These are phyloP conservation scores for Latheticus oryzae DNA, from an alignment of 2,888 invertebrate species.

Conservation along the genomic window DNA sequence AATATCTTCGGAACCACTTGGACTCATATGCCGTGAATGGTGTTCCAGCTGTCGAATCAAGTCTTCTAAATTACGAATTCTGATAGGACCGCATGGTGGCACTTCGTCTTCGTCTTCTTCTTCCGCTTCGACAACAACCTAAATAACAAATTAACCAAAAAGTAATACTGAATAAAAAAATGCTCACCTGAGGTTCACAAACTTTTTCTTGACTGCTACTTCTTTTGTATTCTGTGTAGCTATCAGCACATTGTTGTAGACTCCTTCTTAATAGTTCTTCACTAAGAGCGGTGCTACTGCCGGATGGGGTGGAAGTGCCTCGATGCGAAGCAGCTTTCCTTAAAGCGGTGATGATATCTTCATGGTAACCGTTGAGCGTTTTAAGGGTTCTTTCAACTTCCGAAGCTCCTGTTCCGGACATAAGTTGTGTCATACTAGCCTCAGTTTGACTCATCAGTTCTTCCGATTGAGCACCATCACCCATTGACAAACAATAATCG, in stretches of 20 bases:
- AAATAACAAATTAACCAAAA: conserved; percentile 13
- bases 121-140: conserved; percentile 67
- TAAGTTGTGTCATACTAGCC: conserved; percentile 72
- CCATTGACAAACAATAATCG: conserved; percentile 80
- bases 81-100: conserved; percentile 83
- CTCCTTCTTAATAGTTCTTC: conserved; percentile 78
- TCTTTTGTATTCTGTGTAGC: conserved; percentile 75
- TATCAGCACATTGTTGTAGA: conserved; percentile 72
- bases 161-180: conserved; percentile 1
- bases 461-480: conserved; percentile 74
- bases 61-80: conserved; percentile 92
- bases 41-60: conserved; percentile 89
- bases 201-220: conserved; percentile 76
- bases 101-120: conserved; percentile 81
- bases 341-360: conserved; percentile 90
- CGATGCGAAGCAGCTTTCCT: conserved; percentile 83
- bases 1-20: conserved; percentile 91
- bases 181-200: conserved; percentile 74
- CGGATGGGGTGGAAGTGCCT: conserved; percentile 70
- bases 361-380: conserved; percentile 92
- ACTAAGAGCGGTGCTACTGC: conserved; percentile 74
- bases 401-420: conserved; percentile 71
- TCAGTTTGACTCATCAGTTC: conserved; percentile 65
- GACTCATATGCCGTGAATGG: conserved; percentile 90
- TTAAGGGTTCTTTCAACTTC: conserved; percentile 89